phyloP scores from a whole-genome alignment of 2,888 invertebrate genomes.

The Atethmia centrago region DNA sequence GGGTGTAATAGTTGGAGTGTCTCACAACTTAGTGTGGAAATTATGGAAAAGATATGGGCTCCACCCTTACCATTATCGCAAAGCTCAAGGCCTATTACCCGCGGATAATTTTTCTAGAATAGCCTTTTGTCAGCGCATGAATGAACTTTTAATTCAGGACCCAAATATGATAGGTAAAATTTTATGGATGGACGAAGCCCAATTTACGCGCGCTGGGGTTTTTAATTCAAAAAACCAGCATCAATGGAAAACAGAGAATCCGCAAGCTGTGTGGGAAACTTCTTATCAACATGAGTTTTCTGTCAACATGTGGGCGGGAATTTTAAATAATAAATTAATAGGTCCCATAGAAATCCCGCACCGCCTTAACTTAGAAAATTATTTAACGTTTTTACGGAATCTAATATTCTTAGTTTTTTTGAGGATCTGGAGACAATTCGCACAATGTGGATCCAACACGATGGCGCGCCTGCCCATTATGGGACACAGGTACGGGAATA shows the following conservation, averaged over 20 bases:
- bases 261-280: constrained; percentile 16
- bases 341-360: constrained; percentile 27
- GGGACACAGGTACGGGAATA: constrained; percentile 34
- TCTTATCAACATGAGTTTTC: constrained; percentile 40
- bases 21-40: constrained; percentile 33
- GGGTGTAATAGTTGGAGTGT: constrained; percentile 30
- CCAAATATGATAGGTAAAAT: constrained; percentile 6
- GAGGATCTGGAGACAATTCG: constrained; percentile 1
- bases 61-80: too few relatives aligned
- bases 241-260: constrained; percentile 44
- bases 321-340: constrained; percentile 28
- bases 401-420: constrained; percentile 7
- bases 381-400: not conserved
- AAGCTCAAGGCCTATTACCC: constrained; percentile 25
- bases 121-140: constrained; percentile 1
- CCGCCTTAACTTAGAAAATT: not conserved
- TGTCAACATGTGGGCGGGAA: constrained; percentile 52
- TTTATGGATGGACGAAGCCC: constrained; percentile 15
- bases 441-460: constrained; percentile 39
- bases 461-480: constrained; percentile 49
- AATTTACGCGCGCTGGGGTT: constrained; percentile 13
- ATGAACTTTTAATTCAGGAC: constrained; percentile 3
- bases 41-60: too few relatives aligned
- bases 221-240: constrained; percentile 15
- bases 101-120: constrained; percentile 5